Conservation (phyloP, 2,797 vertebrate species). For the Fistularia commersonii region DNA sequence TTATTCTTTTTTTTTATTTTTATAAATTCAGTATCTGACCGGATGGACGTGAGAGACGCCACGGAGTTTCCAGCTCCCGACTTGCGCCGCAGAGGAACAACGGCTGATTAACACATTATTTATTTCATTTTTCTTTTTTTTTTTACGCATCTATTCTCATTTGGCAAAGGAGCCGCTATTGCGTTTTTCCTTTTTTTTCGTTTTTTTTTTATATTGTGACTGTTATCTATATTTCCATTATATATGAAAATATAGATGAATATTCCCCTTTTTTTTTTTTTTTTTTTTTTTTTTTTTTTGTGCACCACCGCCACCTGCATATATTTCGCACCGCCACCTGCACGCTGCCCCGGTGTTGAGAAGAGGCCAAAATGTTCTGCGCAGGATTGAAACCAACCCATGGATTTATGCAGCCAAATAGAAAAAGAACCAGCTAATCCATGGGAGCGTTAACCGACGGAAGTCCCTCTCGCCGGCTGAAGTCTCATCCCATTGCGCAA, state of each 20-base stretch:
- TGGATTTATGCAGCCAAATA: slow-evolving; percentile 26
- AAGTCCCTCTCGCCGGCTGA: slow-evolving; percentile 19
- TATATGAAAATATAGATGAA: not conserved
- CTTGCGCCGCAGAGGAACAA: slow-evolving; percentile 45
- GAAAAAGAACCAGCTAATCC: not conserved
- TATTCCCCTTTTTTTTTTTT: not conserved
- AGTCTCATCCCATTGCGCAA: too few species aligned
- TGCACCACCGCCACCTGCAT: too few species aligned
- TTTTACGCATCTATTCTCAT: slow-evolving; percentile 45
- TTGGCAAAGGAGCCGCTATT: slow-evolving; percentile 17
- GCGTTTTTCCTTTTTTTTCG: slow-evolving; percentile 11
- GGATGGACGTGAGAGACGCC: slow-evolving; percentile 20
- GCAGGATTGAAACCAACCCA: not conserved
- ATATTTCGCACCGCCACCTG: not conserved
- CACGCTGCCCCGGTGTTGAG: slow-evolving; percentile 5
- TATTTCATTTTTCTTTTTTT: slow-evolving; percentile 58
- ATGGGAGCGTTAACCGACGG: slow-evolving; percentile 18
- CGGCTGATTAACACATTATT: slow-evolving; percentile 38
- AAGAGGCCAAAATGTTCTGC: slow-evolving; percentile 2
- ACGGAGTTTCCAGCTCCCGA: slow-evolving; percentile 42
- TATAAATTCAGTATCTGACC: slow-evolving; percentile 1
- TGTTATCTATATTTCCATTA: not conserved
- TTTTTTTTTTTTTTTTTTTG: too few species aligned
- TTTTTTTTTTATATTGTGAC: not conserved
- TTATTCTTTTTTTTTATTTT: not conserved